Evolutionary conservation across 2,888 invertebrate genomes (phyloP).

Genomic region (Lasioglossum villosulum): DNA sequence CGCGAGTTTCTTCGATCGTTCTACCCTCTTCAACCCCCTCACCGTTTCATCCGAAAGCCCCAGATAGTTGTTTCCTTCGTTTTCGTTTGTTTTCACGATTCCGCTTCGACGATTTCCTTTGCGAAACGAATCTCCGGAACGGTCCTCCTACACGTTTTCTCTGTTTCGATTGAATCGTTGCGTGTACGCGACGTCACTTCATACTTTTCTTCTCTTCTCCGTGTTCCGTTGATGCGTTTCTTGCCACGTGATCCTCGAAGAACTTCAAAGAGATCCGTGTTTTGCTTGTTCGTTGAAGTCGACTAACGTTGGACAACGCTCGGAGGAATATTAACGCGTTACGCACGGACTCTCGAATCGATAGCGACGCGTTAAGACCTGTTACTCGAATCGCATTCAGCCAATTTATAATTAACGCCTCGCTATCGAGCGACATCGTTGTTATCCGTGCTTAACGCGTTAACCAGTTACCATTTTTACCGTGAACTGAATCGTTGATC

Average conservation of each 20-base stretch:
- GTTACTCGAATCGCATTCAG: not conserved
- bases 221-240: slow-evolving; percentile 13
- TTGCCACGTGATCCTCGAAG: slow-evolving; percentile 13
- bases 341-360: not conserved
- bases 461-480: not conserved
- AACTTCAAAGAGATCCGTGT: not conserved
- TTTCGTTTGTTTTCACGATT: not conserved
- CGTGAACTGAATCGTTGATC: not conserved
- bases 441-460: not conserved
- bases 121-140: slow-evolving; percentile 1
- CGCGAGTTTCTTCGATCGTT: slow-evolving; percentile 28
- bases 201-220: not conserved
- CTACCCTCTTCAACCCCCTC: not conserved
- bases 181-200: slow-evolving; percentile 27
- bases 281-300: not conserved
- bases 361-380: not conserved
- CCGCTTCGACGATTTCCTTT: not conserved
- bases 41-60: not conserved
- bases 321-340: not conserved
- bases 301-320: not conserved
- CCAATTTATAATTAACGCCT: not conserved
- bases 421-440: not conserved
- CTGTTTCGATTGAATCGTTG: slow-evolving; percentile 43
- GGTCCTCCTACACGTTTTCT: slow-evolving; percentile 22
- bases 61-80: not conserved